Evolutionary conservation across 2,113 vertebrate genomes (phyloP), one percentile per base, ranked within the genome.

Genomic region (Pardalotus punctatus): DNA sequence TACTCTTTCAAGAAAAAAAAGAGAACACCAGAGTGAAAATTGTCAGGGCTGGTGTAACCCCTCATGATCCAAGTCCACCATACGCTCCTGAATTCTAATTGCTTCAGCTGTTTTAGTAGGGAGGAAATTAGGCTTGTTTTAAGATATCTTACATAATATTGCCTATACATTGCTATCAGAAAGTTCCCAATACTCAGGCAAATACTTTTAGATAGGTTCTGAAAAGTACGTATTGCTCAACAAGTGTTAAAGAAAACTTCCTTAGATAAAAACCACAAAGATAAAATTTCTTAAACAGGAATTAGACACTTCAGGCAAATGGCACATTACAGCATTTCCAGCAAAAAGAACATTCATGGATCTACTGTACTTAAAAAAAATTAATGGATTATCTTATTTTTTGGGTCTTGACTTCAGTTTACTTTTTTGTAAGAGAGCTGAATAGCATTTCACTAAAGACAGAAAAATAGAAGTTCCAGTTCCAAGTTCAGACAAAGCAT

Each of bases 41-140:
- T 57, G 14, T 54, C 43, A 79, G 25, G 67, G 51, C 31, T 82
- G 23, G 48, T 12, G 18, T 21, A 58, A 23, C 12, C 35, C 38
- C 6, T 10, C 1, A 1, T 0, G 3, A 51, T 14, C 48, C 48
- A 56, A 90, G 36, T 23, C 42, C 42, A 42, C 43, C 11, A 0
- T 27, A 24, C 22, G 36, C 23, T 88, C 66, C 58, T 38, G 35
- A 88, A 80, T 51, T 74, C 23, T 33, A 33, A 56, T 36, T 45
- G n/a, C 25, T 84, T 61, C 79, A 64, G 43, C 35, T 88, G 12
- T n/a, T 94, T 20, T n/a, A 56, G 25, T 18, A 82, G 48, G 25
- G 18, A 57, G 20, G 14, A 85, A 66, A 79, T 90, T 3, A 79
- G 23, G 56, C 27, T 69, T 48, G 7, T 58, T 16, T 18, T 57